A percentile compares a stretch with the other conserved stretches of the same genome.
Conservation (phyloP, 2,113 vertebrate species). For the Rhineura floridana region DNA sequence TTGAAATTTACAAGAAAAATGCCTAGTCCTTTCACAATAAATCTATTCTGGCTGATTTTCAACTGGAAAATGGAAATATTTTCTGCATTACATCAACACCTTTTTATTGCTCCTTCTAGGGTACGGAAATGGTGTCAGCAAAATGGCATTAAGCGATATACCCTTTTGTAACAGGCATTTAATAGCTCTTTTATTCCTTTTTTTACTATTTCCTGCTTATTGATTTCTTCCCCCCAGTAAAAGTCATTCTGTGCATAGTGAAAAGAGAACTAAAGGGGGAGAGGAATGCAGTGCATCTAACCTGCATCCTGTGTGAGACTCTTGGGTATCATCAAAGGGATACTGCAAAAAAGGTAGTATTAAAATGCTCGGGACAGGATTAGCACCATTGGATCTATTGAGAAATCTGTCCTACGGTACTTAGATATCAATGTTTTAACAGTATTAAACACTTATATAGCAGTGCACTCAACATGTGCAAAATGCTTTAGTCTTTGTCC, state of each 20-base stretch:
- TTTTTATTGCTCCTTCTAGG: constrained; percentile 28
- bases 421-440: not conserved
- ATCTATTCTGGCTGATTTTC: constrained; percentile 18
- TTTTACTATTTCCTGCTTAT: constrained; percentile 24
- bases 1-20: constrained; percentile 15
- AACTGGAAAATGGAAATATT: constrained; percentile 14
- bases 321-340: not conserved
- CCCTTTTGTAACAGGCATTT: constrained; percentile 9
- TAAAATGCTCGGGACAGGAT: not conserved
- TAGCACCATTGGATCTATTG: not conserved
- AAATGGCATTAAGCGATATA: constrained; percentile 7
- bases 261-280: constrained; percentile 2
- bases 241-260: not conserved
- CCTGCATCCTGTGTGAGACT: not conserved
- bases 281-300: not conserved
- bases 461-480: not conserved
- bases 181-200: constrained; percentile 45
- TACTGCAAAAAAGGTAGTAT: not conserved
- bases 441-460: not conserved
- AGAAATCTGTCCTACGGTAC: not conserved
- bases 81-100: constrained; percentile 4
- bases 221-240: not conserved
- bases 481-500: not conserved
- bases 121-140: not conserved
- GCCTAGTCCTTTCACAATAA: constrained; percentile 32